Base-by-base conservation (phyloP, 2,888 invertebrate species). In the Microdon myrmicae region DNA sequence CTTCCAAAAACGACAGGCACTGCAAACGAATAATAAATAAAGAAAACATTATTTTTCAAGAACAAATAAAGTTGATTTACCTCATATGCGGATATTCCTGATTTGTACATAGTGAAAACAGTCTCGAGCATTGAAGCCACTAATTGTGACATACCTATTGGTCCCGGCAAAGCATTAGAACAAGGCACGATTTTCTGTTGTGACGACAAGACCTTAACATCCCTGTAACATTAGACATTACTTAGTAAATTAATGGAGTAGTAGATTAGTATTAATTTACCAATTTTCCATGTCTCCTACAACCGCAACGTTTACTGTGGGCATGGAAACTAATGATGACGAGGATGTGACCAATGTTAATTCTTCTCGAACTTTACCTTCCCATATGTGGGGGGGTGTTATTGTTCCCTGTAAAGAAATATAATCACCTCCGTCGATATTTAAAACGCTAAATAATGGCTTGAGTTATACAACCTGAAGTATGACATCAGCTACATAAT, bases 81-180 rank as follows among this genome's bases (percentile, higher is more conserved):
- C 83, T 90, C 89, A 76, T 88, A 86, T 1, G 90, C 85, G 3
- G 92, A 88, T 69, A 91, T 87, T 43, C 85, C 86, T 9, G 91
- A 86, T 60, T 83, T 86, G 78, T 88, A 87, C 84, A 94, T 87
- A 60, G 88, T 87, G 23, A 89, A 85, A 19, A 94, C 83, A 0
- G 90, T 87, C 78, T 94, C 94, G 60, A 94, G 78, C 88, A 94
- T 90, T 68, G 88, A 88, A 14, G 89, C 88, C 8, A 95, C 90
- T 7, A 94, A 80, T 37, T 90, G 88, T 0, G 93, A 93, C 88
- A 91, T 88, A 1, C 90, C 90, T 10, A 87, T 83, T 1, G 83
- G 81, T 5, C 84, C 78, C 28, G 81, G 80, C 26, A 79, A 75
- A 2, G 76, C 79, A 4, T 73, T 78, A 1, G 81, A 82, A 59